Evolutionary conservation across 2,797 vertebrate species (phyloP), one percentile per base, ranked within the genome.

Genomic region (Malurus splendens): DNA sequence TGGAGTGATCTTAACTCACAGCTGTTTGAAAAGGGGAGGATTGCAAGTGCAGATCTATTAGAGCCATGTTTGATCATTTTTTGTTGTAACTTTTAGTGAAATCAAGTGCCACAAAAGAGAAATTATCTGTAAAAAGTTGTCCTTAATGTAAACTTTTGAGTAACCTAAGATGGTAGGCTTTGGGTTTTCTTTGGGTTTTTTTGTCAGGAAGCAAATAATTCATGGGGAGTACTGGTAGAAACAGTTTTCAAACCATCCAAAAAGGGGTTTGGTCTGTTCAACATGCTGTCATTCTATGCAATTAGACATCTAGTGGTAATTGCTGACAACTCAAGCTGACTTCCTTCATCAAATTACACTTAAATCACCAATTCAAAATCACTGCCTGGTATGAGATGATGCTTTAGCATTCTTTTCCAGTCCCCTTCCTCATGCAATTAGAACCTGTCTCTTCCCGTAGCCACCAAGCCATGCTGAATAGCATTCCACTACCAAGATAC

Each of bases 261-360:
- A 79, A 84, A 79, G 50, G n/a, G 22, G 7, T n/a, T 90, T 86
- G 60, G 36, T 86, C n/a, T 65, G 57, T 67, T 82, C 41, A 87
- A 44, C 16, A 4, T 61, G 55, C 78, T 90, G 38, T 77, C n/a
- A 36, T 65, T 86, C 60, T 73, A 30, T 56, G 74, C 57, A 91
- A 66, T 94, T 94, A 93, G 47, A 70, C 47, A 56, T 56, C 50
- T 89, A 47, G 60, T 87, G 25, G 45, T 73, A 73, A 86, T 91
- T 88, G 87, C 17, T 74, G 81, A 56, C 75, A 50, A 55, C 39
- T 82, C 50, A 80, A 64, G 47, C 54, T 48, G 65, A 61, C 65
- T 55, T 84, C 55, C 39, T 86, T 92, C 65, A 51, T 85, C 44
- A 62, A 75, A 71, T 87, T 52, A 59, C 17, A 3, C 27, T 77